A percentile compares a stretch with the other conserved stretches of the same genome.
These are phyloP conservation scores for Villa cingulata DNA, from an alignment of 2,888 invertebrate species.

Conservation along the genomic window DNA sequence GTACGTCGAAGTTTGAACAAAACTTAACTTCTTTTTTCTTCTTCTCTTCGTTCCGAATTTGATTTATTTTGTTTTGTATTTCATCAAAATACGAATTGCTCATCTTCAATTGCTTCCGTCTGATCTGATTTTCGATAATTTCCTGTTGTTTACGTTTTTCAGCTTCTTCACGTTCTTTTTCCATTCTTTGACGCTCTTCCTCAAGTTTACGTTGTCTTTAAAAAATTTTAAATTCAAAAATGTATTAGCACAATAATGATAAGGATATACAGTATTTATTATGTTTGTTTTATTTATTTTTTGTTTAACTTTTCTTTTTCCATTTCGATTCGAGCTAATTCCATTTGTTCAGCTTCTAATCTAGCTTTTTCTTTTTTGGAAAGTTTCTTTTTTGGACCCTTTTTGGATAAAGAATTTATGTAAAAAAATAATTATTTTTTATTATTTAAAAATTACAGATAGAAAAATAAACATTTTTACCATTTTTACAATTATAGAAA, in stretches of 20 bases:
- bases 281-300: too few relatives aligned
- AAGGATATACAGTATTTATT: too few relatives aligned
- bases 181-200: slow-evolving; percentile 32
- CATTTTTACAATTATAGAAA: too few relatives aligned
- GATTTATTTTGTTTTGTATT: slow-evolving; percentile 24
- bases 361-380: slow-evolving; percentile 36
- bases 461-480: too few relatives aligned
- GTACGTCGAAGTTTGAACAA: not conserved
- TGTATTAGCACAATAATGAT: too few relatives aligned
- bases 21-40: slow-evolving; percentile 20
- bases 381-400: slow-evolving; percentile 33
- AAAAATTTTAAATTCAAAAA: not conserved
- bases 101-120: slow-evolving; percentile 30
- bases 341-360: slow-evolving; percentile 35
- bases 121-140: slow-evolving; percentile 30
- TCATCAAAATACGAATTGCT: slow-evolving; percentile 29
- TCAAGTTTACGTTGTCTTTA: slow-evolving; percentile 30
- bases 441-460: too few relatives aligned
- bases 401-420: too few relatives aligned
- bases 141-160: slow-evolving; percentile 31
- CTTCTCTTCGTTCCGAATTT: slow-evolving; percentile 25
- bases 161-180: slow-evolving; percentile 33
- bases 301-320: slow-evolving; percentile 34
- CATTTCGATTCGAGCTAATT: slow-evolving; percentile 34
- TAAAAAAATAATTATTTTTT: too few relatives aligned